These are phyloP conservation scores for Regulus satrapa DNA, from an alignment of 2,113 vertebrate species.

Conservation along the genomic window DNA sequence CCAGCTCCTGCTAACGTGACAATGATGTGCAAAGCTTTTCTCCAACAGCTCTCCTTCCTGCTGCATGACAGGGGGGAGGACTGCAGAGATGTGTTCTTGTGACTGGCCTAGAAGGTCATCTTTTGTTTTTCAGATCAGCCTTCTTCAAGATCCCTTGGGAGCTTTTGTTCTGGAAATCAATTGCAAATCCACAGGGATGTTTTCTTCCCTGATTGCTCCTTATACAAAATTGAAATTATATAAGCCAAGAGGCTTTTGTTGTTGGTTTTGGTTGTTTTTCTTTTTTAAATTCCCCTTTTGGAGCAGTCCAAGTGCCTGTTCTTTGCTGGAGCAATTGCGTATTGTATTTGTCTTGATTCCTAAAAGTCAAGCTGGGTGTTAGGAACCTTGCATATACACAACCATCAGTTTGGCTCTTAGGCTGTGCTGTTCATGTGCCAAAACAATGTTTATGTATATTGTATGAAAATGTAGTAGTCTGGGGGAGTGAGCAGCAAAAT, in stretches of 20 bases:
- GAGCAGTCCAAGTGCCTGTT: not conserved
- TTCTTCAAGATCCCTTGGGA: not conserved
- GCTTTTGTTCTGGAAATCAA: not conserved
- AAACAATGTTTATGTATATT: not conserved
- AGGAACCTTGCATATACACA: not conserved
- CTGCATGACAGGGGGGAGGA: rapidly evolving
- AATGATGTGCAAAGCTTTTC: not conserved
- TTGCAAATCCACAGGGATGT: not conserved
- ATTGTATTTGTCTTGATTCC: not conserved
- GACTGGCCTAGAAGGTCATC: not conserved
- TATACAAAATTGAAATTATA: not conserved
- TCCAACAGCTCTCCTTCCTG: rapidly evolving
- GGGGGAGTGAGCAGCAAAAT: not conserved
- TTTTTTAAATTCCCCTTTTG: not conserved
- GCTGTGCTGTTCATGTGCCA: not conserved
- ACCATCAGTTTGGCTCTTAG: not conserved
- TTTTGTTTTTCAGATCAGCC: not conserved
- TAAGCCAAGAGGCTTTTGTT: not conserved
- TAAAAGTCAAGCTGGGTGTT: not conserved
- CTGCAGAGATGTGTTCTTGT: not conserved
- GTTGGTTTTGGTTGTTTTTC: not conserved
- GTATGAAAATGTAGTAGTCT: not conserved
- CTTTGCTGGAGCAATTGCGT: not conserved
- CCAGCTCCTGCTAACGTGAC: not conserved
- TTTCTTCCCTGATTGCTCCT: not conserved